These are phyloP conservation scores for Diadema setosum DNA, from an alignment of 35 echinoderm and acorn worm species.

Conservation along the genomic window DNA sequence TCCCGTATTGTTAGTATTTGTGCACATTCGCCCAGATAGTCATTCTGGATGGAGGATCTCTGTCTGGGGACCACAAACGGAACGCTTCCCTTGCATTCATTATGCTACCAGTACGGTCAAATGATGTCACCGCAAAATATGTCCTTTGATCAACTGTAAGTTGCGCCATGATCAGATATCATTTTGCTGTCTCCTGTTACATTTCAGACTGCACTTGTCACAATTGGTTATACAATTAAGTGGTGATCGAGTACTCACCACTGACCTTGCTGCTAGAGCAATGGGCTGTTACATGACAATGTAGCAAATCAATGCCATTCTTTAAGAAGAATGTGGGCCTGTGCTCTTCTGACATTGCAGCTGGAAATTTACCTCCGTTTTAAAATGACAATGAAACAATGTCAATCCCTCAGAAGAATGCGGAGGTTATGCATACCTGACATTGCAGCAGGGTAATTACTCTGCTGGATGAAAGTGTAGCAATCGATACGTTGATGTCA, in stretches of 20 bases:
- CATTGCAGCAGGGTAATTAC: no score
- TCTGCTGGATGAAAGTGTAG: no score
- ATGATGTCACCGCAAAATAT: neutral
- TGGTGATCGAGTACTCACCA: neutral
- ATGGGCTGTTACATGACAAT: no score
- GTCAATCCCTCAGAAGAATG: neutral
- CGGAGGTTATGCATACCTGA: neutral
- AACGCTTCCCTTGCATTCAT: no score
- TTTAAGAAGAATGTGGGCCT: no score
- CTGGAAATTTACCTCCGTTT: neutral
- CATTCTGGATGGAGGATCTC: no score
- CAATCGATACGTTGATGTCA: no score
- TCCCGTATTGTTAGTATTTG: no score
- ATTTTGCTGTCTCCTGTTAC: neutral
- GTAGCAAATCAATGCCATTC: no score
- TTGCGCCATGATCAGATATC: neutral
- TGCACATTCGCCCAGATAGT: no score
- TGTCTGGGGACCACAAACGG: no score
- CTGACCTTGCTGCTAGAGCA: no score
- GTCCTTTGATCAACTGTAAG: neutral
- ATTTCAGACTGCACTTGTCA: neutral
- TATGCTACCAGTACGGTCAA: neutral
- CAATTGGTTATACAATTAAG: neutral
- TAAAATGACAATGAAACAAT: neutral
- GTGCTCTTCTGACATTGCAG: neutral